These are phyloP conservation scores for Trachythela sp. DNA, from an alignment of 64 coral and sea anemone species.

Conservation along the genomic window DNA sequence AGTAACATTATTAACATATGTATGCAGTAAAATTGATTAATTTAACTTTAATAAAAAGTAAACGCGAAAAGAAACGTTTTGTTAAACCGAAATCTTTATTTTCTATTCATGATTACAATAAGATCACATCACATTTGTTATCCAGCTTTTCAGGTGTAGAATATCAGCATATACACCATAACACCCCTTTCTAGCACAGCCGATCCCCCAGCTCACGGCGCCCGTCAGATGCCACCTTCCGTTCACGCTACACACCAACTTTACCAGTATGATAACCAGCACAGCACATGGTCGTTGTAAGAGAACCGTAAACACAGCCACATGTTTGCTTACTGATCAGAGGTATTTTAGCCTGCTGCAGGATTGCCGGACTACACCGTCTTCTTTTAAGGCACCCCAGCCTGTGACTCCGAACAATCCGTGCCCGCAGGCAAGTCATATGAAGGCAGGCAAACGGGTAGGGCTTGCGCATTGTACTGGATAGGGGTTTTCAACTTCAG, in stretches of 20 bases:
- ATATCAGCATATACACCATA: slow-evolving; percentile 22
- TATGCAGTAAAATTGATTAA: too few relatives aligned
- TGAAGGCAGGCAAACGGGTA: background rate
- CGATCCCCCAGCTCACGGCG: slow-evolving; percentile 13
- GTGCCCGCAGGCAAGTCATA: background rate
- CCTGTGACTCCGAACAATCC: background rate
- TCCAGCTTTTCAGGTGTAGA: background rate
- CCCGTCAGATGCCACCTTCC: background rate
- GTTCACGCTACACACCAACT: background rate
- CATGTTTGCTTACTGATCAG: background rate
- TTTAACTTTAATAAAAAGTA: too few relatives aligned
- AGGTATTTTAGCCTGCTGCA: background rate
- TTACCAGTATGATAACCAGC: background rate
- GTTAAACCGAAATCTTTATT: too few relatives aligned
- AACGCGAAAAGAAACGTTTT: too few relatives aligned
- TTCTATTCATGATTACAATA: too few relatives aligned
- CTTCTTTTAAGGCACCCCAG: background rate
- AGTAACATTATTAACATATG: too few relatives aligned
- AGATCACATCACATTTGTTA: background rate
- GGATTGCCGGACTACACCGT: background rate
- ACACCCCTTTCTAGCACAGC: background rate
- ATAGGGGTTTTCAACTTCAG: too few relatives aligned
- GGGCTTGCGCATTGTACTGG: too few relatives aligned
- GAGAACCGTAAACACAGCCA: background rate
- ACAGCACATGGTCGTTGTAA: background rate